Conservation (phyloP, 2,113 vertebrate species). For the Grantiella picta region DNA sequence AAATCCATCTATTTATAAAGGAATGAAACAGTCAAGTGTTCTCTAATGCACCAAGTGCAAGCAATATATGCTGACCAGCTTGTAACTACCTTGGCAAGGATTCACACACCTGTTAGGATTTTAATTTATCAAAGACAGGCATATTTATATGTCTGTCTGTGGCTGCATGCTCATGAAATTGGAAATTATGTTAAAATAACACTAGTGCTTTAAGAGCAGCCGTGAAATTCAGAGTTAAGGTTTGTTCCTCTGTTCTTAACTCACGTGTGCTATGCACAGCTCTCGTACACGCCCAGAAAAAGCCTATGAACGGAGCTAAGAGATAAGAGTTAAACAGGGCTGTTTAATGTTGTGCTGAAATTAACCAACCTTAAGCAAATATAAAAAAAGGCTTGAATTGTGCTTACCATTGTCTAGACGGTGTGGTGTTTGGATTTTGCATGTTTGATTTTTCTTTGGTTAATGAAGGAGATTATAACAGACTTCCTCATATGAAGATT, state of each 20-base stretch:
- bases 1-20: conserved; percentile 70
- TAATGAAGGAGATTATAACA: conserved; percentile 5
- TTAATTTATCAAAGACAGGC: conserved; percentile 68
- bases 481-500: conserved; percentile 29
- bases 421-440: background rate
- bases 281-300: background rate
- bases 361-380: background rate
- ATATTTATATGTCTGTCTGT: conserved; percentile 64
- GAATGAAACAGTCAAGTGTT: conserved; percentile 12
- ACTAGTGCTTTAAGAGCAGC: conserved; percentile 15
- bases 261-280: background rate
- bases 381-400: background rate
- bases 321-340: background rate
- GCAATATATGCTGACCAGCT: conserved; percentile 57
- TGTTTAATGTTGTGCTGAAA: background rate
- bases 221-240: conserved; percentile 11
- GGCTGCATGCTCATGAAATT: conserved; percentile 36
- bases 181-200: conserved; percentile 52
- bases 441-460: background rate
- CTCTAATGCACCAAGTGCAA: conserved; percentile 47
- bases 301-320: background rate
- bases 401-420: background rate
- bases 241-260: conserved; percentile 36
- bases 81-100: conserved; percentile 52
- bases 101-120: conserved; percentile 62